Base-by-base conservation (phyloP, 2,113 vertebrate genomes). In the Leucopsar rothschildi region DNA sequence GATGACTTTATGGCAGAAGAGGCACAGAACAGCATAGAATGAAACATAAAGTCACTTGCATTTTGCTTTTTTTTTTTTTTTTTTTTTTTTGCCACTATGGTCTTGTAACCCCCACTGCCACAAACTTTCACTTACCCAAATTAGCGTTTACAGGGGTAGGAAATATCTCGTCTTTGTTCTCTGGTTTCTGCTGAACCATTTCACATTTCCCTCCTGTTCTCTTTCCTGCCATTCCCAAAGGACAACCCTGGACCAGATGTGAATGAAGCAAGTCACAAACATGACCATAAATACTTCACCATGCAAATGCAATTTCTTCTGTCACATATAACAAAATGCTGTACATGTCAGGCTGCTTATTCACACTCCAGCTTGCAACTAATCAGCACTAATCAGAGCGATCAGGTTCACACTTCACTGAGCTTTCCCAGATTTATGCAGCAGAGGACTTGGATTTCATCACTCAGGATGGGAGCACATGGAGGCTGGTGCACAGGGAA, bases 281-380 rank as follows among this genome's bases (percentile, higher is more conserved):
- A 96, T 6, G 86, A 86, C 92, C 96, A 95, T 95, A 97, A 97
- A 97, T 97, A 96, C 82, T 97, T 92, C 84, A 95, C 88, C 93
- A 86, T 31, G 57, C 63, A 92, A 97, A 94, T 69, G 63, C 65
- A 93, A 95, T 89, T 83, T 82, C 93, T 96, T 88, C 82, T 47
- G 88, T 86, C 75, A 90, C 86, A 84, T 91, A 23, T 78, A 82
- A 96, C 79, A 93, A 83, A 93, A 93, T 0, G 6, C 53, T 60
- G 65, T 78, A 84, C 66, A 65, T 95, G 93, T 96, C 92, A 94
- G 93, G 56, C 68, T 81, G 78, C 91, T 42, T 49, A 93, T 96
- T 97, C 90, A 94, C 93, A 96, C 89, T 88, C 87, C 81, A 83
- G 84, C 70, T 96, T 95, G 93, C 89, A 94, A 66, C 82, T 96